phyloP scores from a whole-genome alignment of 2,797 vertebrate genomes.

The Trachurus trachurus region DNA sequence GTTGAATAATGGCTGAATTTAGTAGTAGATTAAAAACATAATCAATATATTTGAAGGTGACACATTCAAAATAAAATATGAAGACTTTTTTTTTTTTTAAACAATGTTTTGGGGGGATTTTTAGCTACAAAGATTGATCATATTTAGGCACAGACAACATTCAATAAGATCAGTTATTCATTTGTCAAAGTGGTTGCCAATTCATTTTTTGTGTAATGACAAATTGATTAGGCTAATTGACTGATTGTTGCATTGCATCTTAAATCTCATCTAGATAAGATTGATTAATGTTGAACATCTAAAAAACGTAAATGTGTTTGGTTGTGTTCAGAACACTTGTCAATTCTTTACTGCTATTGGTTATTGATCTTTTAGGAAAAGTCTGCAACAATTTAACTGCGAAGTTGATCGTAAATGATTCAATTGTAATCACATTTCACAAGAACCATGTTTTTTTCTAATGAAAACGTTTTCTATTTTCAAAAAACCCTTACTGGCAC shows the following conservation, averaged over 20 bases:
- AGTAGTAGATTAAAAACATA: not conserved
- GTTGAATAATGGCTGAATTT: not conserved
- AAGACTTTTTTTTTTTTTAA: too few relatives aligned
- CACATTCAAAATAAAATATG: not conserved
- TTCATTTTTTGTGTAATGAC: not conserved
- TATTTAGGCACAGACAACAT: too few relatives aligned
- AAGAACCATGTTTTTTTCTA: not conserved
- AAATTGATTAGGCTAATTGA: not conserved
- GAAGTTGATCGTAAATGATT: accelerated
- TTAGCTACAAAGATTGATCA: not conserved
- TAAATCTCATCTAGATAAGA: not conserved
- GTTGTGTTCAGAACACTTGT: not conserved
- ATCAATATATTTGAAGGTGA: not conserved
- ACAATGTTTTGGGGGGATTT: too few relatives aligned
- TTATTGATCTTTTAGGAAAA: not conserved
- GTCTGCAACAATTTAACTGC: not conserved
- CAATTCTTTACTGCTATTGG: not conserved
- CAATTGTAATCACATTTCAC: too few relatives aligned
- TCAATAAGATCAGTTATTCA: not conserved
- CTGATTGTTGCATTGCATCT: not conserved
- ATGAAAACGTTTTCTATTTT: not conserved
- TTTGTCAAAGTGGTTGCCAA: not conserved
- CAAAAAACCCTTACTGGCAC: not conserved
- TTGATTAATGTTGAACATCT: not conserved
- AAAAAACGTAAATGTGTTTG: not conserved